Conservation (phyloP, 2,888 invertebrate species). For the Lacanobia oleracea region DNA sequence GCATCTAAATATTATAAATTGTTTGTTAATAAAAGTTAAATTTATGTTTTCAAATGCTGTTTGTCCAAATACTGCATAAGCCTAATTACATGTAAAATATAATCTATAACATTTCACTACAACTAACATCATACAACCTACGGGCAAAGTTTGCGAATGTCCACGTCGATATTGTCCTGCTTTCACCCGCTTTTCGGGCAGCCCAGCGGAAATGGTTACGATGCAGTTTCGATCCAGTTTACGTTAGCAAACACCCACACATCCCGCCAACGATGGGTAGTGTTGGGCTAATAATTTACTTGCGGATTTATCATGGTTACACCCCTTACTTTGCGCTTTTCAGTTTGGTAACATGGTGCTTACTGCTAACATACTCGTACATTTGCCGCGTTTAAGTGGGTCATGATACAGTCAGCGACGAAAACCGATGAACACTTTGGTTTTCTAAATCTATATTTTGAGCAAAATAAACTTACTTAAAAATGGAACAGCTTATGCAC, state of each 20-base stretch:
- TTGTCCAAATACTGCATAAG: not conserved
- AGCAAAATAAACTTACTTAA: too few species aligned
- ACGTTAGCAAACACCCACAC: conserved; percentile 24
- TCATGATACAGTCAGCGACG: not conserved
- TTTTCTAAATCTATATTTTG: too few species aligned
- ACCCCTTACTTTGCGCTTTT: conserved; percentile 18
- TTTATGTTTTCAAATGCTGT: too few species aligned
- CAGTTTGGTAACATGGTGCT: not conserved
- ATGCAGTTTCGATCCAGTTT: conserved; percentile 44
- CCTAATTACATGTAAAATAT: not conserved
- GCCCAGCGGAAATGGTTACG: conserved; percentile 43
- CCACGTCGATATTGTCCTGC: conserved; percentile 29
- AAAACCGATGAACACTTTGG: not conserved
- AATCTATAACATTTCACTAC: not conserved
- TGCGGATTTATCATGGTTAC: conserved; percentile 22
- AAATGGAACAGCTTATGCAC: too few species aligned
- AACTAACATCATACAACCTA: conserved; percentile 6
- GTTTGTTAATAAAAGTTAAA: too few species aligned
- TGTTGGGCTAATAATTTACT: conserved; percentile 41
- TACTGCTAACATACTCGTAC: not conserved
- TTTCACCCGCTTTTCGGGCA: conserved; percentile 16
- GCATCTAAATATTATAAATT: too few species aligned
- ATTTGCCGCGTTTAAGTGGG: not conserved
- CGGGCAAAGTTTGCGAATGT: conserved; percentile 17
- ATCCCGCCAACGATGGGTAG: conserved; percentile 3